Evolutionary conservation across 1,140 invertebrate species (phyloP).

Genomic region (Colletes gigas): DNA sequence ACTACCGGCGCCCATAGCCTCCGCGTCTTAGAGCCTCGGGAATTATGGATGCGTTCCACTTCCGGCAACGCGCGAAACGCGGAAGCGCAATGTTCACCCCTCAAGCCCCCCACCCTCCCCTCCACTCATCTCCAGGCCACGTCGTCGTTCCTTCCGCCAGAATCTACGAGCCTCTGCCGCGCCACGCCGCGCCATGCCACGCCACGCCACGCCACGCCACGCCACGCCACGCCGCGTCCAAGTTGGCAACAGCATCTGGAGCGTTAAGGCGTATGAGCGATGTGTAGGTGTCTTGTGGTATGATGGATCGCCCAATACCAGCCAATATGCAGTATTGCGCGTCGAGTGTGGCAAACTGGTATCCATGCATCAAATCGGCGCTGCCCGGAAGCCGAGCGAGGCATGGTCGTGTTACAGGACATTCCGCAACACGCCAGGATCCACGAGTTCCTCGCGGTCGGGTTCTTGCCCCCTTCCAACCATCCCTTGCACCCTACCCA

Average conservation of each 20-base stretch:
- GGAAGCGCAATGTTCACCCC: slow-evolving; percentile 11
- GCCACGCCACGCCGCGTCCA: slow-evolving; percentile 39
- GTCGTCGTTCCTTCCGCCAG: background rate
- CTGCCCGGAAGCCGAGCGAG: background rate
- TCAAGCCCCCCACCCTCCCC: background rate
- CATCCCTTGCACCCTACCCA: too few relatives aligned
- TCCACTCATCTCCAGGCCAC: background rate
- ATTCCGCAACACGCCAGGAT: slow-evolving; percentile 19
- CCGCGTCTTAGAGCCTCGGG: slow-evolving; percentile 34
- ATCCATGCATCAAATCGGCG: slow-evolving; percentile 73
- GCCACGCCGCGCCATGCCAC: too few relatives aligned
- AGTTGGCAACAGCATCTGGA: slow-evolving; percentile 71
- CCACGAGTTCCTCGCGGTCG: slow-evolving; percentile 31
- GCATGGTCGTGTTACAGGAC: slow-evolving; percentile 19
- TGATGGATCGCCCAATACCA: slow-evolving; percentile 77
- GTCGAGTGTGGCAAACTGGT: slow-evolving; percentile 73
- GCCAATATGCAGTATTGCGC: slow-evolving; percentile 75
- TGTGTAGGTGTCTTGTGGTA: slow-evolving; percentile 71
- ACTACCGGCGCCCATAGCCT: slow-evolving; percentile 18
- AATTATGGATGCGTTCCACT: slow-evolving; percentile 65
- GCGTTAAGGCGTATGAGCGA: slow-evolving; percentile 76
- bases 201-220: too few relatives aligned
- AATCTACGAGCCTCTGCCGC: slow-evolving; percentile 12
- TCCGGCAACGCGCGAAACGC: slow-evolving; percentile 56
- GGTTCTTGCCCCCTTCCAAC: slow-evolving; percentile 48